Base-by-base conservation (phyloP, 2,888 invertebrate genomes). In the Xiphydria camelus region DNA sequence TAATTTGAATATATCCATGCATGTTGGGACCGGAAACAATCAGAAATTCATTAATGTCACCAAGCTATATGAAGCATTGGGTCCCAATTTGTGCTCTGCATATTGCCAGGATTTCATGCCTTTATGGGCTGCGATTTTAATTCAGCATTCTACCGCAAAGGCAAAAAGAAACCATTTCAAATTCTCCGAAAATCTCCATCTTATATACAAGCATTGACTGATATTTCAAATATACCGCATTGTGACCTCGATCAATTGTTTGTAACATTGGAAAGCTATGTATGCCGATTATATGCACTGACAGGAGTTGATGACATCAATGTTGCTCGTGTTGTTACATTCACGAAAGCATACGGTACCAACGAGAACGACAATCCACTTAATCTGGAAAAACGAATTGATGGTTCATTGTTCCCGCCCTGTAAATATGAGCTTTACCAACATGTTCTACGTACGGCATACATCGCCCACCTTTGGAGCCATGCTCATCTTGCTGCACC, bases 101-200 rank as follows among this genome's bases (percentile, higher is more conserved):
- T n/a, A 3, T 45, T 51, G 23, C 41, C 45, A 15, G 42, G 36
- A 4, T 47, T 51, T 26, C 44, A 47, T 36, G 51, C 43, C 1
- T 15, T 48, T 17, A 51, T 46, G 9, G 44, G 46, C 12, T 51
- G 51, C 23, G 41, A 48, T 43, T 45, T 40, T 25, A 48, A 48
- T 12, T 48, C 43, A 6, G 36, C 48, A 21, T 46, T 48, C 10
- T 48, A 31, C 33, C 39, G 41, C n/a, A 45, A 32, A 29, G 50
- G 34, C 4, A 51, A 51, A 33, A 45, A 36, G 6, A 40, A 42
- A 32, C 43, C 48, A n/a, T 33, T 47, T 1, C 10, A 38, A 31
- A 26, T 48, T 7, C 36, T 47, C 26, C 33, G 34, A 42, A 47
- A 42, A 18, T 41, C 37, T 25, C 2, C 12, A 2, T 4, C 29